Evolutionary conservation across 1,140 invertebrate genomes (phyloP), one percentile per base, ranked within the genome.

Genomic region (Dinoponera quadriceps): DNA sequence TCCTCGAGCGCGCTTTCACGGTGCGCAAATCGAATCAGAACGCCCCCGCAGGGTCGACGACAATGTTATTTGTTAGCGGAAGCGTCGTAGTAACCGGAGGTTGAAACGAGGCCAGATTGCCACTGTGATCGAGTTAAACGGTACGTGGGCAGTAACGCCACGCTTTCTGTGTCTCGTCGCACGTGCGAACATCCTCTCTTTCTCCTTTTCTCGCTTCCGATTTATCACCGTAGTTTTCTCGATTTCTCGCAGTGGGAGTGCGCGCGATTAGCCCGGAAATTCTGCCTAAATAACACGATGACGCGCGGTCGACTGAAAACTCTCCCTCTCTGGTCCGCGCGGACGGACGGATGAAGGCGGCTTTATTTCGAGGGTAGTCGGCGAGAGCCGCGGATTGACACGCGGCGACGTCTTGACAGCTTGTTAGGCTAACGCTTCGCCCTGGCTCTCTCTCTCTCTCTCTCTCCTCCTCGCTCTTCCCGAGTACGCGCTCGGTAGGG

Each of bases 51-150:
- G 85, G 87, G 89, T 92, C 83, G 87, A 88, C 89, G 91, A 93
- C 93, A 93, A 94, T 94, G 89, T 94, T 94, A 93, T 94, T 94
- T 93, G 93, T 94, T 93, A 93, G 93, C 88, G 89, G 91, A 92
- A 93, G 93, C 92, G 91, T 92, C 91, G 91, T 91, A 93, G 92
- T 92, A 94, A 93, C 91, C 91, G 88, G 91, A 93, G 92, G 90
- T 94, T 94, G 93, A 94, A 94, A 94, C 92, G 93, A 94, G 93
- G 92, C 92, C 93, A 94, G 93, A 94, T 94, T 94, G 94, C 90
- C 92, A 60, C 57, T 89, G 90, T 94, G 94, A 94, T 94, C 93
- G 93, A 94, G 94, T 94, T 94, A 94, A 94, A 93, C 90, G 93
- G 91, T 93, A 94, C 94, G 94, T 94, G 94, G 90, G 88, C 85